Base-by-base conservation (phyloP, 2,113 vertebrate species). In the Tenrec ecaudatus region DNA sequence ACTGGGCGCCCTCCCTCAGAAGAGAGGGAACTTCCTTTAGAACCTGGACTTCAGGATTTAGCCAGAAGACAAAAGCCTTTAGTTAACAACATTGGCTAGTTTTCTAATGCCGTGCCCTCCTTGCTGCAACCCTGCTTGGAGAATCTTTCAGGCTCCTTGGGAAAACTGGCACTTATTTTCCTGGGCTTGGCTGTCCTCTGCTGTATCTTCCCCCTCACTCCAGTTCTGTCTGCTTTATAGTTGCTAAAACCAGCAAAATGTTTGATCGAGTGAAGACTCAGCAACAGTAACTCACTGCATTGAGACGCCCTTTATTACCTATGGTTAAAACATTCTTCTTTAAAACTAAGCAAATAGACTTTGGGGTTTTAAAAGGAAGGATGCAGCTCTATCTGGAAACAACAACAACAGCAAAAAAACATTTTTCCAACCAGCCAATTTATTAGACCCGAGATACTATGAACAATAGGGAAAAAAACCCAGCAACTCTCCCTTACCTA, bases 381-480 rank as follows among this genome's bases (percentile, higher is more conserved):
- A 58, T 25, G 4, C 25, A 62, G 36, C 73, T 66, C 69, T 79
- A 73, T 75, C 57, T 31, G 87, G 11, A 75, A 53, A 53, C 10
- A 5, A 47, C 5, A 53, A 53, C 47, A 53, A n/a, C n/a, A 40
- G 40, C 40, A 86, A 81, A 60, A 53, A 53, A 10, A 5, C 47
- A 53, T 53, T 53, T 53, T 71, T 73, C 88, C 47, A 71, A 19
- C 6, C 53, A 3, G 53, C 57, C 47, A 77, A 53, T 69, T 53
- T 77, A 5, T 86, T 92, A 64, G 25, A 75, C 89, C 36, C 16
- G 78, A 75, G 31, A 79, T 87, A 69, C 57, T 66, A 1, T 69
- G 90, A 92, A 31, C 62, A 62, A 20, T 57, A 83, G 27, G 29
- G 77, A 94, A 71, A n/a, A 86, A 82, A 66, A 66, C 3, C 27